A percentile compares a stretch with the other conserved stretches of the same genome.
Conservation (phyloP, 2,888 invertebrate genomes). For the Bembecia ichneumoniformis region DNA sequence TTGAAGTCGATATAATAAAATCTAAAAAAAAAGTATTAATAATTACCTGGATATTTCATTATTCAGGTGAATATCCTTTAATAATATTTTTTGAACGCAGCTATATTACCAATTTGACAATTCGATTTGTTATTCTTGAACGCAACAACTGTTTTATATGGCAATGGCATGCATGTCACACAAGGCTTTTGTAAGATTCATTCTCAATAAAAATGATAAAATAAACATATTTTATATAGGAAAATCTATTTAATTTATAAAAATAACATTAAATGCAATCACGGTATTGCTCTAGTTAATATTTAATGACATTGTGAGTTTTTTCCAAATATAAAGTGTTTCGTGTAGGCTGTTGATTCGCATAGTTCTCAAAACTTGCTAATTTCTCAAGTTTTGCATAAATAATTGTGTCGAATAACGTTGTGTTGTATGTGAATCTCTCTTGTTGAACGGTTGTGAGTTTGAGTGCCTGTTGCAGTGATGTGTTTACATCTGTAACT, state of each 20-base stretch:
- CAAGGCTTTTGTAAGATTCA: conserved; percentile 44
- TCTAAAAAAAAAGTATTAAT: too few species aligned
- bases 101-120: conserved; percentile 21
- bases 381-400: conserved; percentile 28
- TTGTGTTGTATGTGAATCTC: conserved; percentile 18
- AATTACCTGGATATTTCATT: too few species aligned
- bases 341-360: conserved; percentile 60
- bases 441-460: conserved; percentile 27
- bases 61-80: too few species aligned
- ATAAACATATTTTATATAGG: conserved; percentile 24
- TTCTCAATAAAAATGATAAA: conserved; percentile 41
- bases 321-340: conserved; percentile 27
- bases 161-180: conserved; percentile 67
- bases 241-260: conserved; percentile 17
- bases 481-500: conserved; percentile 69
- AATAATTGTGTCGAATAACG: conserved; percentile 25
- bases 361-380: conserved; percentile 41
- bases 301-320: conserved; percentile 17
- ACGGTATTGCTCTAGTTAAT: conserved; percentile 23
- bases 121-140: conserved; percentile 31
- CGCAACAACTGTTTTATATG: conserved; percentile 51
- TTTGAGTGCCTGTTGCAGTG: conserved; percentile 38
- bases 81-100: conserved; percentile 29
- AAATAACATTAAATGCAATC: conserved; percentile 24
- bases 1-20: too few species aligned